Conservation (phyloP, 2,113 vertebrate species). For the Cottus gobio region DNA sequence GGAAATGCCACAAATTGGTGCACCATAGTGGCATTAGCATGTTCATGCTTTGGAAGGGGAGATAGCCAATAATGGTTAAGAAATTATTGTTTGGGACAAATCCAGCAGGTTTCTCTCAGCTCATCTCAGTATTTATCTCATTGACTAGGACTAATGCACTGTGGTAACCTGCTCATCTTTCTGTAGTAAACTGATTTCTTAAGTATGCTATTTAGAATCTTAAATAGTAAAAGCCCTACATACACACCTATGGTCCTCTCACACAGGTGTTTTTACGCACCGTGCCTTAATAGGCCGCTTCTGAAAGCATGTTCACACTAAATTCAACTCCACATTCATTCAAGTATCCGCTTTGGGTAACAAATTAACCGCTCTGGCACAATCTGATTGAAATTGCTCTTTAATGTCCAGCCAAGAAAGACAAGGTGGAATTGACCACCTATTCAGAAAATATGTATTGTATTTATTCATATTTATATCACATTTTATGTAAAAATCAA, state of each 20-base stretch:
- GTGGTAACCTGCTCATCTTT: not conserved
- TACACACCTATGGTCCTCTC: not conserved
- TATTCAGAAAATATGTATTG: not conserved
- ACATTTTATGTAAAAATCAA: no score
- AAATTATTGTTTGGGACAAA: slow-evolving; percentile 27
- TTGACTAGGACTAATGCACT: not conserved
- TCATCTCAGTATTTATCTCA: slow-evolving; percentile 12
- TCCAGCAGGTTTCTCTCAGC: not conserved
- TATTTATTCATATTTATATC: not conserved
- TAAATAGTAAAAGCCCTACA: not conserved
- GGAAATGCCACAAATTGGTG: slow-evolving; percentile 47
- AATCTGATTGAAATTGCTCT: not conserved
- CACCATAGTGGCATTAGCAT: slow-evolving; percentile 53
- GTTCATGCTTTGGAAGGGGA: slow-evolving; percentile 57
- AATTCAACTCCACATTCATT: not conserved
- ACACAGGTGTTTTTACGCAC: not conserved
- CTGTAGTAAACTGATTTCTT: not conserved
- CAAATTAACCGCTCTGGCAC: not conserved
- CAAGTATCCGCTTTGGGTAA: not conserved
- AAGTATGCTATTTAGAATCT: not conserved
- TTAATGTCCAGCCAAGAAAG: not conserved
- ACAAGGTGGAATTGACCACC: not conserved
- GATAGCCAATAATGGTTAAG: slow-evolving; percentile 43
- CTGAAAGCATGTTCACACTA: not conserved
- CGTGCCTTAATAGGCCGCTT: no score